Conservation (phyloP, 2,113 vertebrate species). For the Brachirus orientalis region DNA sequence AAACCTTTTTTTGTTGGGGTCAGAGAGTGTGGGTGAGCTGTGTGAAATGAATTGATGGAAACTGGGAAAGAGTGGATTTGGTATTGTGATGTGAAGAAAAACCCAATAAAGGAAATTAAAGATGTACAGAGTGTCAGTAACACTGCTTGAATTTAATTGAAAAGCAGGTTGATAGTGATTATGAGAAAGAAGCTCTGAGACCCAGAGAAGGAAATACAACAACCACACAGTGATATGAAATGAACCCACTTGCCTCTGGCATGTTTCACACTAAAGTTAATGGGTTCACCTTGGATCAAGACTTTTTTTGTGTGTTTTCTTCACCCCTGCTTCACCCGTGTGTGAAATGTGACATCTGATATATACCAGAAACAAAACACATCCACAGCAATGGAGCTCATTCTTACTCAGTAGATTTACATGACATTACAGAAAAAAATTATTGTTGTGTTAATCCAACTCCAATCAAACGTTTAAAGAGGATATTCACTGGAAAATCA, state of each 20-base stretch:
- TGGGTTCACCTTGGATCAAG: too few relatives aligned
- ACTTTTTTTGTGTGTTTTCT: too few relatives aligned
- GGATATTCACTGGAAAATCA: too few relatives aligned
- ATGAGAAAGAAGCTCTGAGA: background rate
- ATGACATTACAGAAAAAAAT: too few relatives aligned
- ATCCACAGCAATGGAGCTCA: too few relatives aligned
- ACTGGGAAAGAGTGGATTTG: background rate
- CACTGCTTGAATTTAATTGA: constrained; percentile 28
- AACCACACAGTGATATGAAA: constrained; percentile 11
- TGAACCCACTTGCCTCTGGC: constrained; percentile 3
- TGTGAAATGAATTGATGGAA: background rate
- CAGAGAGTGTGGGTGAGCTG: background rate
- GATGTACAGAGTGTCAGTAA: constrained; percentile 14
- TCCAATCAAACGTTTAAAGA: too few relatives aligned
- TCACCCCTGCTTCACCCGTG: too few relatives aligned
- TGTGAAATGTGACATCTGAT: too few relatives aligned
- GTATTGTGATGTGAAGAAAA: background rate
- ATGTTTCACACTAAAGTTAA: too few relatives aligned
- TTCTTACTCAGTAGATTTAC: too few relatives aligned
- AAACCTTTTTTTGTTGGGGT: background rate
- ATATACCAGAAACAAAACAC: too few relatives aligned
- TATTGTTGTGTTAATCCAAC: too few relatives aligned
- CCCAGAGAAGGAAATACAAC: constrained; percentile 9
- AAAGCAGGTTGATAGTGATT: constrained; percentile 15
- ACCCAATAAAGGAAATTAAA: background rate